Evolutionary conservation across 2,113 vertebrate species (phyloP).

Genomic region (Chaetorhynchus papuensis): DNA sequence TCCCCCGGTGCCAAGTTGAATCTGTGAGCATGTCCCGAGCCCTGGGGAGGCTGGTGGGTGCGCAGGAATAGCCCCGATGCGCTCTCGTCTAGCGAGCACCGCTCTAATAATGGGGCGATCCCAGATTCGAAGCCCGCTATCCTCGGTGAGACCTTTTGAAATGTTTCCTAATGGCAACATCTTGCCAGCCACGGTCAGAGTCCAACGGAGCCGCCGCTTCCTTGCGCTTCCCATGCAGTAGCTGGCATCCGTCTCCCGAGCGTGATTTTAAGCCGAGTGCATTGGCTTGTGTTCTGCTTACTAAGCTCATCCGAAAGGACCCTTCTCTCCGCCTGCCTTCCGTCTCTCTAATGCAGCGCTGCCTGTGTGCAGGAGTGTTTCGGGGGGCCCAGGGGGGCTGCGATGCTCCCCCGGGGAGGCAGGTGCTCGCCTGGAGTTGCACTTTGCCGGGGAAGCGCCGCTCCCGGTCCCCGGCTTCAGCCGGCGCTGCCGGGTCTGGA

Average conservation of each 20-base stretch:
- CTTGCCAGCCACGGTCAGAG: neutral
- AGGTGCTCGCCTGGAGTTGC: neutral
- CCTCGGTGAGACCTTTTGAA: neutral
- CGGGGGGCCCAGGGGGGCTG: neutral
- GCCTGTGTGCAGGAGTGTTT: neutral
- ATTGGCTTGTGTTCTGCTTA: conserved; percentile 30
- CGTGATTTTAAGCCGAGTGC: neutral
- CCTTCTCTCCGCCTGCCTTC: neutral
- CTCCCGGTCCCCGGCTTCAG: neutral
- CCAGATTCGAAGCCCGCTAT: neutral
- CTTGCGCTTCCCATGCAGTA: neutral
- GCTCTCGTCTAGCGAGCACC: neutral
- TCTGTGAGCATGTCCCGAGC: neutral
- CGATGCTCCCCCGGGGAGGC: neutral
- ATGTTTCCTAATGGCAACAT: neutral
- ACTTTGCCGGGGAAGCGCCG: neutral
- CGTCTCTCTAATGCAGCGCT: neutral
- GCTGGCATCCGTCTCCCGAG: conserved; percentile 23
- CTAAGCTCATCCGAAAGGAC: conserved; percentile 15
- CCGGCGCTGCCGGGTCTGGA: neutral
- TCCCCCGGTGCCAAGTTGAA: neutral
- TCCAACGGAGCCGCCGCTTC: neutral
- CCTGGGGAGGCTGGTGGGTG: neutral
- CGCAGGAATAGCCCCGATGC: neutral
- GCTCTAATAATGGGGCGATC: neutral